Base-by-base conservation (phyloP, 64 coral and sea anemone genomes). In the Stichodactyla helianthus region DNA sequence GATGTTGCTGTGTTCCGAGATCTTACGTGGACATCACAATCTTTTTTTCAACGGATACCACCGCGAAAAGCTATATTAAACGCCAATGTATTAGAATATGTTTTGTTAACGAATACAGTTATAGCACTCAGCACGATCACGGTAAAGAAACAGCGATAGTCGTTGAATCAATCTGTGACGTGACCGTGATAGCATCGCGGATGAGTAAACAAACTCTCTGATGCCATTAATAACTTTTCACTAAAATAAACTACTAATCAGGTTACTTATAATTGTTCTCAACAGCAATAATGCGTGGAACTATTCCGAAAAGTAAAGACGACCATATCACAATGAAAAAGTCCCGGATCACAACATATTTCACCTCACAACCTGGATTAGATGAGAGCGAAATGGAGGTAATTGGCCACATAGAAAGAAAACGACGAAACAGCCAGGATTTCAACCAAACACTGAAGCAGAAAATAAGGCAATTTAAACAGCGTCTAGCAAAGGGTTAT, bases 301-400 rank as follows among this genome's bases (percentile, higher is more conserved):
- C n/a, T 26, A 74, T 74, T 23, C 68, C 68, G 0, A 74, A 74
- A 4, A 3, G 23, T 10, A 31, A 26, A 12, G 17, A 9, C 0
- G 10, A 9, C 10, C n/a, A 74, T 23, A 74, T 81, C 22, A n/a
- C 78, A 81, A 20, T 81, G 19, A 52, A 51, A 10, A 81, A 81
- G 20, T 52, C 78, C 0, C 90, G 87, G 85, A 31, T 31, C 13
- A 92, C 61, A 71, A 87, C 58, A 9, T 86, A 85, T 11, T 92
- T 87, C 55, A n/a, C 63, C 10, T 52, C 88, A 6, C 81, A 60
- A 17, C 84, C 84, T 54, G 90, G 90, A 16, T 59, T 70, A 50
- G 90, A 92, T 9, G 90, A 92, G 18, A 92, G 84, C 23, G 90
- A 92, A 52, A 71, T 92, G 61, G 90, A 92, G 71, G 90, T 92